These are phyloP conservation scores for Capreolus pygargus DNA, from an alignment of 2,113 vertebrate species.

Conservation along the genomic window DNA sequence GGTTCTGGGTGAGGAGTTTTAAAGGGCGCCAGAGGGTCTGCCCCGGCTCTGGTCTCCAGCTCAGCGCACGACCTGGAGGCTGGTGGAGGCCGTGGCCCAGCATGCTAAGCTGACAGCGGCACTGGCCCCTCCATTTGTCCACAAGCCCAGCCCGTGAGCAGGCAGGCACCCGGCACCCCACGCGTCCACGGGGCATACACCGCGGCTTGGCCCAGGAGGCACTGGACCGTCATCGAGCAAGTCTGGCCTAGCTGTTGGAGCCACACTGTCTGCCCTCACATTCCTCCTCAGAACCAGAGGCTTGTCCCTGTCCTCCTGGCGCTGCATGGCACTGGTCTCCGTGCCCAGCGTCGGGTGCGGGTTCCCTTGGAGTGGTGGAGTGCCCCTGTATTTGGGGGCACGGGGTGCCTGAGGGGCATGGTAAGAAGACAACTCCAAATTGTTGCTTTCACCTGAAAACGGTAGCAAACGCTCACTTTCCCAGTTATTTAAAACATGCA, in stretches of 20 bases:
- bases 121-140: not conserved
- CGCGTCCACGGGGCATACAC: not conserved
- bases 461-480: constrained; percentile 68
- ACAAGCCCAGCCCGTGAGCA: not conserved
- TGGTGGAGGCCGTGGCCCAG: not conserved
- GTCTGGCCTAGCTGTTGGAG: constrained; percentile 16
- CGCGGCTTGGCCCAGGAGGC: not conserved
- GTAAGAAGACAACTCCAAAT: constrained; percentile 41
- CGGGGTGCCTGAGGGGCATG: constrained; percentile 50
- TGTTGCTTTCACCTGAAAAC: constrained; percentile 71
- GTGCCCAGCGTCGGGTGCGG: constrained; percentile 27
- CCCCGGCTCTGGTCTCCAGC: not conserved
- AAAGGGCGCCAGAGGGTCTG: not conserved
- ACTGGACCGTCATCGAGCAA: not conserved
- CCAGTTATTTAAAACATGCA: constrained; percentile 66
- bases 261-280: not conserved
- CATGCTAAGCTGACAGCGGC: not conserved
- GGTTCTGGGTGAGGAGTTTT: not conserved
- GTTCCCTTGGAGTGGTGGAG: constrained; percentile 74
- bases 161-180: not conserved
- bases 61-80: too few species aligned
- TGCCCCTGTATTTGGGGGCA: constrained; percentile 67
- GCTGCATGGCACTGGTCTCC: constrained; percentile 39
- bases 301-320: constrained; percentile 18
- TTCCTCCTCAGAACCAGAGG: not conserved